phyloP scores from a whole-genome alignment of 2,113 vertebrate species.

The Sakesphorus luctuosus region DNA sequence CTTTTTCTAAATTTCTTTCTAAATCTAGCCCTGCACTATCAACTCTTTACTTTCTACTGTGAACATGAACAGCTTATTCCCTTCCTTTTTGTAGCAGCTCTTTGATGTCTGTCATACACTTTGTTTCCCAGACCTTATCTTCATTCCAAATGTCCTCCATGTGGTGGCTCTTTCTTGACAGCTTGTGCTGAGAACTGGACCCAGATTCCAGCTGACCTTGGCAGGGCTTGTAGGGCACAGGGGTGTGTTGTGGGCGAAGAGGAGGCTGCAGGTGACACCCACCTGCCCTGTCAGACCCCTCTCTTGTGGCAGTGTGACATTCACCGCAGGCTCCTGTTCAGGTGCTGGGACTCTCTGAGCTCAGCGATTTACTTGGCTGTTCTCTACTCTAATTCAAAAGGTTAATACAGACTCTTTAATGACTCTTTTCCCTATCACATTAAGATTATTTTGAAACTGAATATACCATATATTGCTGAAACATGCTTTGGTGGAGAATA shows the following conservation, averaged over 20 bases:
- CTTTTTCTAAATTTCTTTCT: neutral
- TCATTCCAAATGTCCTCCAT: neutral
- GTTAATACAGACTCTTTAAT: neutral
- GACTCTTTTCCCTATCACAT: neutral
- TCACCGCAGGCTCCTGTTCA: accelerated
- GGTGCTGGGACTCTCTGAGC: neutral
- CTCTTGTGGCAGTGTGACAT: neutral
- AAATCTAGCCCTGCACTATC: neutral
- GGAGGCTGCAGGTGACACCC: neutral
- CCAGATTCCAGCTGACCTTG: neutral
- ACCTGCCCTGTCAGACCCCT: neutral
- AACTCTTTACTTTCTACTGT: neutral
- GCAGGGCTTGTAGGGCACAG: neutral
- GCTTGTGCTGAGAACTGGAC: neutral
- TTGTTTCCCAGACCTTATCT: neutral
- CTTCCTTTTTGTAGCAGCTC: neutral
- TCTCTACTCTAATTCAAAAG: neutral
- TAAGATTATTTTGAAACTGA: neutral
- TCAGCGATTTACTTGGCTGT: accelerated
- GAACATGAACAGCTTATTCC: neutral
- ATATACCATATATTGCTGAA: neutral
- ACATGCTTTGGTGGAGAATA: neutral
- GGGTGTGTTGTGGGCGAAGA: neutral
- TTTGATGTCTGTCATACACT: accelerated
- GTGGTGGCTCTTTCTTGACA: neutral